Conservation (phyloP, 1,140 invertebrate species). For the Eumaeus atala region DNA sequence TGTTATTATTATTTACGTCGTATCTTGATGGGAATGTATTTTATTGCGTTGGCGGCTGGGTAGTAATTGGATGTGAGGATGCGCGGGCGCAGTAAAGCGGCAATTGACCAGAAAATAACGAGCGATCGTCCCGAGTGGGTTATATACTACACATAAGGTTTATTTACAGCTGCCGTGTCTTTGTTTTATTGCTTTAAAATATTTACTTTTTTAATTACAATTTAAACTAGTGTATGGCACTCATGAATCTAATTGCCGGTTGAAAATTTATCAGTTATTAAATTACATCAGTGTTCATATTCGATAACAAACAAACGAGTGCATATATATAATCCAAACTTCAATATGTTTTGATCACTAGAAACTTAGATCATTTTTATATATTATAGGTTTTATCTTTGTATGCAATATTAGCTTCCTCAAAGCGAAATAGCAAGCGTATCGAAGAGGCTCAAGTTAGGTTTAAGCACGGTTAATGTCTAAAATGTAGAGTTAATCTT, state of each 20-base stretch:
- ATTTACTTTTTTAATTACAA: constrained; percentile 48
- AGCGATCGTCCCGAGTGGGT: constrained; percentile 43
- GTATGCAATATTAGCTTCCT: no score
- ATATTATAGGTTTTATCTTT: not conserved
- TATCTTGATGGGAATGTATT: constrained; percentile 31
- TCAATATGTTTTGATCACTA: no score
- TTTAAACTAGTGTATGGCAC: constrained; percentile 26
- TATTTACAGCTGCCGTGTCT: constrained; percentile 50
- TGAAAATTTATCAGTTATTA: no score
- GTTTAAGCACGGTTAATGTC: no score
- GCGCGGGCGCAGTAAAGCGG: constrained; percentile 69
- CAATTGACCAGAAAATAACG: constrained; percentile 74
- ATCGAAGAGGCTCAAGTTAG: no score
- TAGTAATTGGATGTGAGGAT: constrained; percentile 71
- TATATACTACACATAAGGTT: constrained; percentile 45
- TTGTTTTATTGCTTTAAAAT: constrained; percentile 49
- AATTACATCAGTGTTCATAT: no score
- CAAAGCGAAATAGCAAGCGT: no score
- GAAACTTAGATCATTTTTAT: no score
- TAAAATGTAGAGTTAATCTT: no score
- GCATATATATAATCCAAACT: no score
- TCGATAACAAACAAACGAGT: no score
- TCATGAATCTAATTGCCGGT: no score
- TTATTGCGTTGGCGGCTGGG: constrained; percentile 68
- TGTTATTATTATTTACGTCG: constrained; percentile 23